Conservation (phyloP, 2,113 vertebrate genomes). For the Apus apus region DNA sequence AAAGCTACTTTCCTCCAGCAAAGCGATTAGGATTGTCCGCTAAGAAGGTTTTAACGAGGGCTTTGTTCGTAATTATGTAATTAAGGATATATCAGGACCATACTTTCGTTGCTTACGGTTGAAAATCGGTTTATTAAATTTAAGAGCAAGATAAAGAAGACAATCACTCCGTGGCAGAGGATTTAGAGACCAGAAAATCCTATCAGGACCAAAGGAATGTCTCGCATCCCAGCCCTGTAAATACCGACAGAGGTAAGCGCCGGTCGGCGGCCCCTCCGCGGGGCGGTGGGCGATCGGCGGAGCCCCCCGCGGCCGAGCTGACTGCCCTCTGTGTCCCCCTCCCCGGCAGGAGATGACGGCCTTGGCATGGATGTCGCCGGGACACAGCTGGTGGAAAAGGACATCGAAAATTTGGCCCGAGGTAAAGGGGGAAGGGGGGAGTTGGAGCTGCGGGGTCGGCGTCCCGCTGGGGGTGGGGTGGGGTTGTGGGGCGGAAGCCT, state of each 20-base stretch:
- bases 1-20: constrained; percentile 55
- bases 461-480: not conserved
- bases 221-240: constrained; percentile 84
- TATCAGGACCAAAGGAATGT: constrained; percentile 84
- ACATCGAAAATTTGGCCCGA: constrained; percentile 95
- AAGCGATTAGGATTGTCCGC: constrained; percentile 61
- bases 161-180: constrained; percentile 84
- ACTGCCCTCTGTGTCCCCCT: not conserved
- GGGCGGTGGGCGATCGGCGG: not conserved
- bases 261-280: too few relatives aligned
- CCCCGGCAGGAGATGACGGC: constrained; percentile 81
- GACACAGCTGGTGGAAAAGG: constrained; percentile 85
- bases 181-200: constrained; percentile 87
- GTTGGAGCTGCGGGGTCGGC: not conserved
- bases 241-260: constrained; percentile 83
- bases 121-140: constrained; percentile 81
- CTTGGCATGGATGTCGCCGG: constrained; percentile 83
- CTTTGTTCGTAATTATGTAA: constrained; percentile 69
- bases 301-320: not conserved
- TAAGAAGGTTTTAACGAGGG: constrained; percentile 72
- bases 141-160: constrained; percentile 85
- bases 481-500: too few relatives aligned
- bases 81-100: constrained; percentile 71
- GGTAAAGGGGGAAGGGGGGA: constrained; percentile 72
- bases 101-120: constrained; percentile 72